Conservation (phyloP, 2,888 invertebrate species). For the Nysson spinosus region DNA sequence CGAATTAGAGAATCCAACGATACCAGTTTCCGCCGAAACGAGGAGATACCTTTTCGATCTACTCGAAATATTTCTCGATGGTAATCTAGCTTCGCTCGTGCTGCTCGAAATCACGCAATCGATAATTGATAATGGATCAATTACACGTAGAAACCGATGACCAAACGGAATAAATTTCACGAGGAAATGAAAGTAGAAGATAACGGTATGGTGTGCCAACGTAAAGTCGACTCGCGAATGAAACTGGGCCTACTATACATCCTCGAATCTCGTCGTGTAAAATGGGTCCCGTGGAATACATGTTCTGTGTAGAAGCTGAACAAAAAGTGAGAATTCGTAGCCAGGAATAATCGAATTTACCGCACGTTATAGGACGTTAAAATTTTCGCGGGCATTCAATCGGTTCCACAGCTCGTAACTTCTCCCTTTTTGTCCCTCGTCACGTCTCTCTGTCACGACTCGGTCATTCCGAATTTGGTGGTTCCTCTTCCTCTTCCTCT, state of each 20-base stretch:
- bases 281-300: no score
- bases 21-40: no score
- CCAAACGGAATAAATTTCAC: slow-evolving; percentile 28
- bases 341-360: slow-evolving; percentile 59
- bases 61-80: no score
- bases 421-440: slow-evolving; percentile 13
- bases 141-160: slow-evolving; percentile 16
- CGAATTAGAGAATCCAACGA: background rate
- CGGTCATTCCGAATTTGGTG: background rate
- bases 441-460: slow-evolving; percentile 8
- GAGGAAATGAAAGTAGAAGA: slow-evolving; percentile 30
- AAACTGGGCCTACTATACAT: no score
- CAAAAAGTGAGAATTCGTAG: slow-evolving; percentile 57
- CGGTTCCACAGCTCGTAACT: slow-evolving; percentile 31
- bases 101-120: no score
- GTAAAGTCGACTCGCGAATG: no score
- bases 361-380: slow-evolving; percentile 53
- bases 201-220: slow-evolving; percentile 4
- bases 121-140: slow-evolving; percentile 28
- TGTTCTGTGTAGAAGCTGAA: slow-evolving; percentile 36
- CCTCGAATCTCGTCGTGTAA: no score
- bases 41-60: no score
- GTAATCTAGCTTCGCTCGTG: no score
- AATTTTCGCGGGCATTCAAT: slow-evolving; percentile 49
- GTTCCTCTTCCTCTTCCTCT: slow-evolving; percentile 18